phyloP scores from a whole-genome alignment of 2,888 invertebrate species.

The Tiliacea aurago region DNA sequence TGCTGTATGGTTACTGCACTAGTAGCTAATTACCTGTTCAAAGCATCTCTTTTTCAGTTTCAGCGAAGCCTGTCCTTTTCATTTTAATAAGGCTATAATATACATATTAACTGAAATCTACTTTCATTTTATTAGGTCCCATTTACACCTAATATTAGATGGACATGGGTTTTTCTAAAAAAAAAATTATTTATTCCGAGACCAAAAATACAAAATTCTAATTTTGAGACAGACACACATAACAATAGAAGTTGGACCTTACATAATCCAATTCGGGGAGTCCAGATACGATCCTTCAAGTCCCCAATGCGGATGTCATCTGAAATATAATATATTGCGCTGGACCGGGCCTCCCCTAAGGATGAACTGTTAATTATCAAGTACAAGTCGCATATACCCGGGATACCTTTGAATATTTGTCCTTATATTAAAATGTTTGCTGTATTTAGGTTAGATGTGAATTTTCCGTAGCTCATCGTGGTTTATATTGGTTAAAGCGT shows the following conservation, averaged over 20 bases:
- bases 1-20: not conserved
- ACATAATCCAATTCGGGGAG: constrained; percentile 73
- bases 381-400: constrained; percentile 88
- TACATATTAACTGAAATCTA: not conserved
- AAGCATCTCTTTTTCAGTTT: too few species aligned
- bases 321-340: constrained; percentile 89
- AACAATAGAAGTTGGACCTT: constrained; percentile 45
- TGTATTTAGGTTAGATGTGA: constrained; percentile 8
- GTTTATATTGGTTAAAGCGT: not conserved
- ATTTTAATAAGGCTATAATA: too few species aligned
- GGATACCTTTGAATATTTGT: constrained; percentile 83
- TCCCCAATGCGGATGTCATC: constrained; percentile 85
- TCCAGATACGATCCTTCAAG: constrained; percentile 85
- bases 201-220: constrained; percentile 24
- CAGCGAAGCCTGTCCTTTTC: too few species aligned
- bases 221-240: constrained; percentile 30
- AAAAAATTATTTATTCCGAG: not conserved
- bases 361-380: constrained; percentile 92
- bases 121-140: not conserved
- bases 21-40: too few species aligned
- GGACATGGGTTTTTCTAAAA: not conserved
- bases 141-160: not conserved
- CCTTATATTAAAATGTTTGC: constrained; percentile 63
- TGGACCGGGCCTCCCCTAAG: constrained; percentile 87
- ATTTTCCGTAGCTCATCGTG: not conserved